Evolutionary conservation across 2,888 invertebrate genomes (phyloP).

Genomic region (Phytoseiulus persimilis): DNA sequence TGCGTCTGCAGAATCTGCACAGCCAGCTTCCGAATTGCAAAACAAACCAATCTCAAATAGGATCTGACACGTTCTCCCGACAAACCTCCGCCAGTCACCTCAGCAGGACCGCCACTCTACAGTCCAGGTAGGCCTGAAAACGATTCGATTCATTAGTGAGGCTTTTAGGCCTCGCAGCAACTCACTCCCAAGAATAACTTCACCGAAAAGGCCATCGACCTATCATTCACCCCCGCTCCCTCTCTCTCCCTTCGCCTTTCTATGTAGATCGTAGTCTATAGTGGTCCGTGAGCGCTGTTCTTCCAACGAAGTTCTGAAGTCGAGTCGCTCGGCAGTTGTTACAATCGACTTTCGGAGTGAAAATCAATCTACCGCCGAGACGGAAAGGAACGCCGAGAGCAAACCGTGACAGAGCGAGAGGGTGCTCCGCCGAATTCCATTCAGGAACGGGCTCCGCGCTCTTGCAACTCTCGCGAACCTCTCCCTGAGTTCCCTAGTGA

Average conservation of each 20-base stretch:
- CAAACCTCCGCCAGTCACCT: constrained; percentile 39
- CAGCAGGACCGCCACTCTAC: constrained; percentile 38
- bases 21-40: constrained; percentile 16
- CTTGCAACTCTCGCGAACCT: not conserved
- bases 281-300: not conserved
- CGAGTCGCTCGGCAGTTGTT: not conserved
- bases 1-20: constrained; percentile 17
- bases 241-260: not conserved
- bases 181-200: not conserved
- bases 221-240: not conserved
- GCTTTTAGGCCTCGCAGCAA: not conserved
- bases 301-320: not conserved
- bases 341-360: not conserved
- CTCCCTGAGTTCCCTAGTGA: not conserved
- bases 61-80: constrained; percentile 34
- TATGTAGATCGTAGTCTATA: not conserved
- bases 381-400: not conserved
- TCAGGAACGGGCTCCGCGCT: not conserved
- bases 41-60: constrained; percentile 17
- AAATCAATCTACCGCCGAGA: not conserved
- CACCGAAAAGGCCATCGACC: not conserved
- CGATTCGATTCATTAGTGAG: not conserved
- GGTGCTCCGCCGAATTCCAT: not conserved
- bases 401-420: too few species aligned
- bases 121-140: constrained; percentile 11